These are phyloP conservation scores for Datnioides undecimradiatus DNA, from an alignment of 2,113 vertebrate genomes.

Conservation along the genomic window DNA sequence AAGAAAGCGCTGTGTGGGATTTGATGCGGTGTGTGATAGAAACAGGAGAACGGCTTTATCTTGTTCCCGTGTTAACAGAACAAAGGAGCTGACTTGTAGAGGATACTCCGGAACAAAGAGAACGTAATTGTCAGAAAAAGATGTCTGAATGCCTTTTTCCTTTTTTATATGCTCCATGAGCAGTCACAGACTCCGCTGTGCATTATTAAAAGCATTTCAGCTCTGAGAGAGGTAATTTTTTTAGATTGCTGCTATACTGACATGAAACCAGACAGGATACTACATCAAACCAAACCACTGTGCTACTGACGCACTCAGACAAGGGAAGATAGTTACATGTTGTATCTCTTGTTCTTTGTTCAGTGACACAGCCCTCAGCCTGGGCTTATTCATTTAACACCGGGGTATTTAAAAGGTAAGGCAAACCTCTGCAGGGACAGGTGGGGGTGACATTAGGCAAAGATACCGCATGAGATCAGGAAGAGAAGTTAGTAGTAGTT, in stretches of 20 bases:
- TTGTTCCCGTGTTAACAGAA: slow-evolving; percentile 3
- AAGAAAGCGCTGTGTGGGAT: background rate
- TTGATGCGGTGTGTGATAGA: slow-evolving; percentile 29
- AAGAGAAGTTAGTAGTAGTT: background rate
- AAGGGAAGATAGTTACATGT: background rate
- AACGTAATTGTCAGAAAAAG: slow-evolving; percentile 27
- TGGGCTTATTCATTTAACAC: background rate
- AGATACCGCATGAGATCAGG: background rate
- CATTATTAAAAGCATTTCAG: slow-evolving; percentile 47
- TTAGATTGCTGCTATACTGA: slow-evolving; percentile 19
- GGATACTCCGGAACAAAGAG: slow-evolving; percentile 41
- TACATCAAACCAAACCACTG: slow-evolving; percentile 22
- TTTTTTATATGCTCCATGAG: slow-evolving; percentile 20
- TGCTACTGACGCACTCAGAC: background rate
- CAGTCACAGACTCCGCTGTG: background rate
- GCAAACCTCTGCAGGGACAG: too few species aligned
- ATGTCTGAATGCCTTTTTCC: slow-evolving; percentile 31
- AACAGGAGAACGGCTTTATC: slow-evolving; percentile 12
- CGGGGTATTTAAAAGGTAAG: background rate
- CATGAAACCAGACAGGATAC: slow-evolving; percentile 23
- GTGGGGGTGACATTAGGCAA: background rate
- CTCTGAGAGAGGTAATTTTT: background rate
- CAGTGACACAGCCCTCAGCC: background rate
- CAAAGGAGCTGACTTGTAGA: slow-evolving; percentile 23
- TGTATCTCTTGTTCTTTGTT: background rate